Conservation (phyloP, 2,797 vertebrate species). For the Psittacula echo region DNA sequence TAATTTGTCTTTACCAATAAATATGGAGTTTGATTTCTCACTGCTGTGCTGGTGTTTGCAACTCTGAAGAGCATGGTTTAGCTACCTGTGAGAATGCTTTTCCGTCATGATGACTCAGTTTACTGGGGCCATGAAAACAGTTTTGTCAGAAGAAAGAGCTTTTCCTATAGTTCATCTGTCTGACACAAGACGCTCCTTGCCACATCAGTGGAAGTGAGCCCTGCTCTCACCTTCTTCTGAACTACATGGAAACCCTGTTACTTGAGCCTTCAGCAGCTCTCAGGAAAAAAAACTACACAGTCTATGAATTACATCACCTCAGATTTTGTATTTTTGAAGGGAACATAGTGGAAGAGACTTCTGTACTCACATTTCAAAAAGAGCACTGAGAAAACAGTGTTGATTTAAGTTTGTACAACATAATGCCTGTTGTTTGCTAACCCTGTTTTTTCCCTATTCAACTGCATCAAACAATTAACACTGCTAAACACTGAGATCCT, state of each 20-base stretch:
- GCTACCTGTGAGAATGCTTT: not conserved
- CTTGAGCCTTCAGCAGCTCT: not conserved
- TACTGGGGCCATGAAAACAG: not conserved
- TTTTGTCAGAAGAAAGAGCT: not conserved
- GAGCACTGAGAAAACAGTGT: not conserved
- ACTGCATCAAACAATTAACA: not conserved
- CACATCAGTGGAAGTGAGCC: not conserved
- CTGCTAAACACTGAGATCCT: not conserved
- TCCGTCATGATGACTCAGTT: not conserved
- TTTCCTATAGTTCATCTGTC: not conserved
- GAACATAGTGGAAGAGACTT: not conserved
- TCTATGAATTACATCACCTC: not conserved
- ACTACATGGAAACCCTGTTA: not conserved
- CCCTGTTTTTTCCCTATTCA: not conserved
- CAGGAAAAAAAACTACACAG: not conserved
- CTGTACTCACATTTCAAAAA: not conserved
- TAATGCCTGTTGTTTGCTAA: not conserved
- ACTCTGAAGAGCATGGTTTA: not conserved
- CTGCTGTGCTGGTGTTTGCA: not conserved
- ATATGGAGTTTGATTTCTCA: not conserved
- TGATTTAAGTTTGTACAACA: not conserved
- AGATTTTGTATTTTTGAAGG: not conserved
- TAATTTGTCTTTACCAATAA: not conserved
- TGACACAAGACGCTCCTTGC: not conserved
- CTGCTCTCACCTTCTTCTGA: not conserved